These are phyloP conservation scores for Climacteris rufus DNA, from an alignment of 2,113 vertebrate species.

Conservation along the genomic window DNA sequence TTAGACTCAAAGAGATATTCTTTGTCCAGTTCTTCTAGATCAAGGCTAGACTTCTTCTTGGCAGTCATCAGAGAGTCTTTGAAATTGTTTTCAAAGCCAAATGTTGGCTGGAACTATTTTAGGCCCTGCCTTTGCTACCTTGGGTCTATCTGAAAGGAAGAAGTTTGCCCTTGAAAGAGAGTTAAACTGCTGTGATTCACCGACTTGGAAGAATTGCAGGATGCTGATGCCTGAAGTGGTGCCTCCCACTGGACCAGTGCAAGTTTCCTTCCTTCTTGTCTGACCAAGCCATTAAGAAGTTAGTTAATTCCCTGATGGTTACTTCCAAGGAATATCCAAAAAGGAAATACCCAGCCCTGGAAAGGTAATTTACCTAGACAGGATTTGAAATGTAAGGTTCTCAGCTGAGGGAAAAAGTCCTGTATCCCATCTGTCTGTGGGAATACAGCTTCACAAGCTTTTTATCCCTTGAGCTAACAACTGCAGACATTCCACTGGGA, in stretches of 20 bases:
- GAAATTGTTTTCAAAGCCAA: constrained; percentile 58
- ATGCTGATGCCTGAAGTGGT: constrained; percentile 72
- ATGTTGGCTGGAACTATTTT: constrained; percentile 69
- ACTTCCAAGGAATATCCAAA: constrained; percentile 70
- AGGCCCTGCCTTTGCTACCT: constrained; percentile 61
- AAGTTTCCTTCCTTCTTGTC: constrained; percentile 79
- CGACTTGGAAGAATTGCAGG: constrained; percentile 77
- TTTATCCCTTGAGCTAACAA: constrained; percentile 12
- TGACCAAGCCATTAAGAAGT: constrained; percentile 75
- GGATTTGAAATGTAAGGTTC: constrained; percentile 54
- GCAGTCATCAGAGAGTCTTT: not conserved
- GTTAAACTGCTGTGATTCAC: constrained; percentile 76
- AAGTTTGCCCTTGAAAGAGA: constrained; percentile 75
- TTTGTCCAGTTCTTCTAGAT: constrained; percentile 41
- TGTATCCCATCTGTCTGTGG: not conserved
- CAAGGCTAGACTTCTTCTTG: not conserved
- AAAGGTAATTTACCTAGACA: constrained; percentile 79
- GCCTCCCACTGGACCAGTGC: constrained; percentile 64
- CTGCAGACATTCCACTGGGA: not conserved
- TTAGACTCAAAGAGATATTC: not conserved
- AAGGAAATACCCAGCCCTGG: constrained; percentile 70
- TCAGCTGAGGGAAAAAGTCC: constrained; percentile 32
- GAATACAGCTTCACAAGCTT: not conserved
- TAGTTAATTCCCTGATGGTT: constrained; percentile 65
- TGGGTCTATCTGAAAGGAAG: constrained; percentile 72